Base-by-base conservation (phyloP, 2,113 vertebrate species). In the Scartelaos histophorus region DNA sequence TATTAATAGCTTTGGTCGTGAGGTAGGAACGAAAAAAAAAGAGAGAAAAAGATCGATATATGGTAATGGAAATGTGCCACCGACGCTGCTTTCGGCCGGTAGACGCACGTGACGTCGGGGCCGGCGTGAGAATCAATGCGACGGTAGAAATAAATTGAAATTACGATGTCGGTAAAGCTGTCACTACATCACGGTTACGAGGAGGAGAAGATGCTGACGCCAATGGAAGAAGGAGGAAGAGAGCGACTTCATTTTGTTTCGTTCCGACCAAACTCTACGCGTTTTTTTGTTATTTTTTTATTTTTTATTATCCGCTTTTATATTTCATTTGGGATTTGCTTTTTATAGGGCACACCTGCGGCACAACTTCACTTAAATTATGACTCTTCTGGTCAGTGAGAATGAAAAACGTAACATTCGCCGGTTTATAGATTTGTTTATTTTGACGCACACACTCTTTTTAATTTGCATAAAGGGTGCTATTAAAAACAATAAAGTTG, bases 111-210 rank as follows among this genome's bases (percentile, higher is more conserved):
- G 75, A 61, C 82, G 73, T 12, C 70, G 58, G 12, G 64, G 69
- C 43, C 43, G 67, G 68, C n/a, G 64, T 58, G 68, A 73, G 66
- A 77, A 88, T 85, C 74, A 12, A 83, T 87, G 77, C 74, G 25
- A 1, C 53, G 70, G 66, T 46, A 2, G 78, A 70, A 83, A 89
- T 87, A 86, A 75, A 88, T 89, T 68, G 66, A 76, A 86, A 84
- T 86, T 61, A 85, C 67, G 54, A 76, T 25, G 19, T 56, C 76
- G 78, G 79, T 88, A 84, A 91, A 90, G 72, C 85, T 85, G 75
- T 76, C 72, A 76, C 76, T 76, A 74, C 78, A 82, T 88, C 82
- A 73, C 65, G 69, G 79, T 85, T 84, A 89, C 81, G 81, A 82
- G 77, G 62, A 24, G 13, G 54, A 21, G 53, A 83, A 73, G 75